Evolutionary conservation across 2,113 vertebrate genomes (phyloP).

Genomic region (Calypte anna): DNA sequence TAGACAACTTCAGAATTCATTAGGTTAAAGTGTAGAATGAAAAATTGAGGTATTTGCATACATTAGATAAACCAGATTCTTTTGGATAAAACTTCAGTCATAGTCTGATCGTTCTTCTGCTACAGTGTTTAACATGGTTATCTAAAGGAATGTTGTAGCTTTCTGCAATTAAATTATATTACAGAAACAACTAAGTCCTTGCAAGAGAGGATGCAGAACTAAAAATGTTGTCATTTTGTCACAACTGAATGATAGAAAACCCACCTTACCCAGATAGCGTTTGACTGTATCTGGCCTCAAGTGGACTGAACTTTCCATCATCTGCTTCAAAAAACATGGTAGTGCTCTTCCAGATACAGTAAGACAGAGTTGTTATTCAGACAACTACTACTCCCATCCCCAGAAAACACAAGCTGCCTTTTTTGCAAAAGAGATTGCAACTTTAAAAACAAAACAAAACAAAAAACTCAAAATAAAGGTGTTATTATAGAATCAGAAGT

Average conservation of each 20-base stretch:
- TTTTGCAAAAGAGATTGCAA: neutral
- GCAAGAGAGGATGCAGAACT: neutral
- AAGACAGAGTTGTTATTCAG: neutral
- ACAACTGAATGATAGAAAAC: neutral
- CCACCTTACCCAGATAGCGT: accelerated
- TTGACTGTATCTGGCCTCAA: neutral
- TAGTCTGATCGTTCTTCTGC: neutral
- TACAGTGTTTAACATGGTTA: neutral
- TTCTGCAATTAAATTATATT: neutral
- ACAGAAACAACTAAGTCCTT: neutral
- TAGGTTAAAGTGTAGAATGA: neutral
- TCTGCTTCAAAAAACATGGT: neutral
- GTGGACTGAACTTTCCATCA: neutral
- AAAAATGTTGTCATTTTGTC: neutral
- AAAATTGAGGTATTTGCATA: neutral
- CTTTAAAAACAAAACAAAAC: no score
- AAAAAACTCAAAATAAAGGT: neutral
- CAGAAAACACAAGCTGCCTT: neutral
- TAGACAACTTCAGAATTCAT: neutral
- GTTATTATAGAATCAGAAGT: neutral
- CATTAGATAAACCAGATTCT: neutral
- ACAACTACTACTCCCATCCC: neutral
- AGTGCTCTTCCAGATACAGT: neutral
- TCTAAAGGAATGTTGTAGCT: neutral
- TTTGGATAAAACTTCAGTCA: neutral